A percentile compares a stretch with the other conserved stretches of the same genome.
Conservation (phyloP, 1,140 invertebrate genomes). For the Scaptomyza hsui region DNA sequence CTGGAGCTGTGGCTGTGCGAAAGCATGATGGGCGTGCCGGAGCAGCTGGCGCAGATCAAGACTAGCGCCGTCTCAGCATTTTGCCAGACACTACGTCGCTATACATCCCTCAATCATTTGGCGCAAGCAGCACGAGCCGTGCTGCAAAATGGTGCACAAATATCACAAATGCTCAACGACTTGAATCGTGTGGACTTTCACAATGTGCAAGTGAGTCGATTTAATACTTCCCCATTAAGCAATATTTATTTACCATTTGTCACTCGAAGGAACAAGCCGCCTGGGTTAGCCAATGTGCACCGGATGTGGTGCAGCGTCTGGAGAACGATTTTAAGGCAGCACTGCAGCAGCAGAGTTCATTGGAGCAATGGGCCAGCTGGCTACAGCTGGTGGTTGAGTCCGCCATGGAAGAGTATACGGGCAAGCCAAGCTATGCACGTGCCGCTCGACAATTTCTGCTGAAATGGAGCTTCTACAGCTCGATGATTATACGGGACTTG, state of each 20-base stretch:
- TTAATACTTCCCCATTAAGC: background rate
- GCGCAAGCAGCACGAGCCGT: slow-evolving; percentile 97
- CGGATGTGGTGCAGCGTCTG: slow-evolving; percentile 92
- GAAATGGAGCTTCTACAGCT: slow-evolving; percentile 99
- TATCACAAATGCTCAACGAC: slow-evolving; percentile 98
- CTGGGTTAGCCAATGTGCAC: slow-evolving; percentile 98
- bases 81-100: slow-evolving; percentile 96
- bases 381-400: slow-evolving; percentile 95
- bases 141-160: slow-evolving; percentile 97
- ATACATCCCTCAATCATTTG: slow-evolving; percentile 99
- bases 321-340: slow-evolving; percentile 98
- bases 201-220: slow-evolving; percentile 93
- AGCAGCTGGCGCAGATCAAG: slow-evolving; percentile 93
- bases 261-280: slow-evolving; percentile 89
- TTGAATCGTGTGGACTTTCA: slow-evolving; percentile 98
- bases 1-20: slow-evolving; percentile 94
- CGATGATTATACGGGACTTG: slow-evolving; percentile 97
- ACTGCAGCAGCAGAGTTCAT: slow-evolving; percentile 94
- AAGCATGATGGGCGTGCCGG: slow-evolving; percentile 94
- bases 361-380: slow-evolving; percentile 99
- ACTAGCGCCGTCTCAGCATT: slow-evolving; percentile 94
- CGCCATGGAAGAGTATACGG: slow-evolving; percentile 94
- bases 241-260: background rate
- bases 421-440: slow-evolving; percentile 93
- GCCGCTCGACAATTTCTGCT: slow-evolving; percentile 97